Evolutionary conservation across 1,140 invertebrate genomes (phyloP), one percentile per base, ranked within the genome.

Genomic region (Trialeurodes vaporariorum): DNA sequence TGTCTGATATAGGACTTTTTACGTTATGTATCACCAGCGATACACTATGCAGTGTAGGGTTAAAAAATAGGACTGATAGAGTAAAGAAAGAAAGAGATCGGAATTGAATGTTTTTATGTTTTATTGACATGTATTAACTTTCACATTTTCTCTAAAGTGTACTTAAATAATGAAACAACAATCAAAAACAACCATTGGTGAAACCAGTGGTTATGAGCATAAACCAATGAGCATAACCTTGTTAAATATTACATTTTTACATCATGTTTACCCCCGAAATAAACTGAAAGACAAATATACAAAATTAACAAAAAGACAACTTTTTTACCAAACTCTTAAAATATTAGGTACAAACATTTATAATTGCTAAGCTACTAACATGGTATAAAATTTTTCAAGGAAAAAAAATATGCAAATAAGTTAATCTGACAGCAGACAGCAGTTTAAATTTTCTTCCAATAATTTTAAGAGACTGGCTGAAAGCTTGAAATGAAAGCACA

Each of bases 271-370:
- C 34, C 34, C 34, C 17, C 34, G 17, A 49, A 49, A 5, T 9
- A 49, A 49, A 49, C 5, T 17, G 34, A 9, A 49, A 49, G 34
- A 49, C 34, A 49, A 49, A 49, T 17, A 49, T 49, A 49, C 34
- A 49, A 49, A 49, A 49, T 49, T 49, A 49, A 17, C 34, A 49
- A 49, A 49, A 49, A 49, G 34, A 49, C 34, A 49, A 49, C 34
- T 49, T 49, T n/a, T 49, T 9, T 49, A 49, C 34, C 34, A 49
- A 49, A 49, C 5, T 49, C 17, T 49, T 49, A 49, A 49, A 49
- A 49, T n/a, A n/a, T 49, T 49, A 49, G 34, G 34, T 49, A 49
- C 34, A 49, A 49, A 49, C 34, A 49, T 49, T n/a, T n/a, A 49
- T 49, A 49, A 49, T 17, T 5, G 34, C 34, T 49, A 49, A 49